Percentiles rank a stretch among this genome's conserved stretches.
Conservation (phyloP, 2,888 invertebrate genomes). For the Campopleginae sp. region DNA sequence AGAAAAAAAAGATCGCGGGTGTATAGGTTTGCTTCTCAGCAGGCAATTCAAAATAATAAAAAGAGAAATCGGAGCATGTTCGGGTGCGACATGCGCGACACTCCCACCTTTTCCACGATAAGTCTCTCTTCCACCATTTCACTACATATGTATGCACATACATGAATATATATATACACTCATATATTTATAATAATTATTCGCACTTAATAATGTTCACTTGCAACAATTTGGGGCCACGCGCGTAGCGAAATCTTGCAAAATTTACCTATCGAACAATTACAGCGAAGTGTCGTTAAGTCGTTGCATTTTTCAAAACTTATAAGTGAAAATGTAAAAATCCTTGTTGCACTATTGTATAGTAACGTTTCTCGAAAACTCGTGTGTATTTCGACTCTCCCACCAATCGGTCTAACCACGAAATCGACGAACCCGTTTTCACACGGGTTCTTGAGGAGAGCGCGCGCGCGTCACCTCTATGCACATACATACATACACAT, state of each 20-base stretch:
- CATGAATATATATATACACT: background rate
- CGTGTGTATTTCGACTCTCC: conserved; percentile 65
- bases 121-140: conserved; percentile 52
- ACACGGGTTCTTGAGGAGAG: conserved; percentile 54
- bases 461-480: conserved; percentile 57
- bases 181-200: conserved; percentile 53
- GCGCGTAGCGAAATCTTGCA: background rate
- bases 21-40: conserved; percentile 35
- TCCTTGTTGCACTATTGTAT: conserved; percentile 12
- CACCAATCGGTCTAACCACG: conserved; percentile 54
- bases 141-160: conserved; percentile 10
- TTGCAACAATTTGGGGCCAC: conserved; percentile 45
- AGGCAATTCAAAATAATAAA: conserved; percentile 29
- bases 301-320: background rate
- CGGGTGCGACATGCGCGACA: conserved; percentile 73
- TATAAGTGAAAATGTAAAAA: conserved; percentile 60
- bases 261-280: conserved; percentile 12
- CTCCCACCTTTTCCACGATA: conserved; percentile 73
- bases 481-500: conserved; percentile 46
- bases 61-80: conserved; percentile 64
- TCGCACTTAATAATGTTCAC: conserved; percentile 62
- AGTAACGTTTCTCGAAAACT: conserved; percentile 68
- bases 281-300: background rate
- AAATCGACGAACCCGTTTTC: conserved; percentile 59
- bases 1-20: conserved; percentile 56